Evolutionary conservation across 2,113 vertebrate genomes (phyloP).

Genomic region (Kryptolebias marmoratus): DNA sequence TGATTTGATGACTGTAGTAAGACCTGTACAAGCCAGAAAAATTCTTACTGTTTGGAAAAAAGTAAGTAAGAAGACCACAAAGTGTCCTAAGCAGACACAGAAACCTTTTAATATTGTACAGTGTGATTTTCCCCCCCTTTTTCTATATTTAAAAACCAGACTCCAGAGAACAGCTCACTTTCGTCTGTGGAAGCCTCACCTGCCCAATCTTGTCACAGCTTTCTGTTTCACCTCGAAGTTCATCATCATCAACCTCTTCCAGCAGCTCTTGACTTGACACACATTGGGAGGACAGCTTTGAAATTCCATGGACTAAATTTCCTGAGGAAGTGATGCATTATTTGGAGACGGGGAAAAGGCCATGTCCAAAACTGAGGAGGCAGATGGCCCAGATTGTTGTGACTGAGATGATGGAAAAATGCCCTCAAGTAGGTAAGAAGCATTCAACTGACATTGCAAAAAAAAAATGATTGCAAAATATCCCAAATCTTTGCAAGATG

Average conservation of each 20-base stretch:
- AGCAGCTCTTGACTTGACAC: constrained; percentile 13
- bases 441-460: constrained; percentile 9
- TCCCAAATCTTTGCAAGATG: constrained; percentile 12
- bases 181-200: constrained; percentile 18
- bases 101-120: constrained; percentile 8
- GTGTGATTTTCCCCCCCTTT: not conserved
- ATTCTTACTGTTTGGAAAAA: constrained; percentile 19
- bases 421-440: constrained; percentile 29
- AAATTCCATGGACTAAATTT: constrained; percentile 32
- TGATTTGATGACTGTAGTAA: constrained; percentile 22
- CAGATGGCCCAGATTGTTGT: constrained; percentile 37
- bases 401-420: constrained; percentile 22
- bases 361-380: constrained; percentile 19
- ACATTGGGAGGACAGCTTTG: constrained; percentile 9
- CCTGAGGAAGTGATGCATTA: constrained; percentile 18
- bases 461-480: constrained; percentile 25
- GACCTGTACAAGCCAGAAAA: constrained; percentile 25
- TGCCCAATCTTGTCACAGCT: constrained; percentile 12
- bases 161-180: constrained; percentile 16
- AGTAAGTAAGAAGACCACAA: constrained; percentile 9
- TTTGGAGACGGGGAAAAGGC: constrained; percentile 26
- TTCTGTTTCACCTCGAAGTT: constrained; percentile 11
- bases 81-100: constrained; percentile 3
- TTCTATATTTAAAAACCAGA: constrained; percentile 12
- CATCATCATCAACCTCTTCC: not conserved